Evolutionary conservation across 2,113 vertebrate species (phyloP), one percentile per base, ranked within the genome.

Genomic region (Osmerus mordax): DNA sequence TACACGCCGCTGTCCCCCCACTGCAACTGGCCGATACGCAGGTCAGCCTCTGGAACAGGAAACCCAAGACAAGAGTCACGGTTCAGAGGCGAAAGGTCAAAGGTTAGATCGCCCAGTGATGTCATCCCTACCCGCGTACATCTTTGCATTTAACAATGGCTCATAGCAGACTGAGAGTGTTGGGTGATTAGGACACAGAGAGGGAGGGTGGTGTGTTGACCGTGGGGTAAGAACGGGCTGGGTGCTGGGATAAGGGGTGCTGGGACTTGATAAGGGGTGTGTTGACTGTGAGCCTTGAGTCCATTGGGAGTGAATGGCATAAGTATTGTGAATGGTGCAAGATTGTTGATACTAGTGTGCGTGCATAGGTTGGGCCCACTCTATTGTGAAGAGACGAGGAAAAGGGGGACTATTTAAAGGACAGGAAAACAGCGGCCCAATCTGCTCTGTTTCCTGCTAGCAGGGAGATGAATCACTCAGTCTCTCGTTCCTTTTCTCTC

Each of bases 1-100:
- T 99, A 99, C 16, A 98, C 94, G 0, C 97, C 97, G 6, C 96
- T 98, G 92, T 99, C 97, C 11, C 97, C 97, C 97, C 97, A 99
- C 91, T 95, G 91, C 81, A 99, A 72, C 82, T 96, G 94, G 61
- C 96, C 95, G 47, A 99, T 97, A 29, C 95, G 93, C 78, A 99
- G 92, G 78, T 98, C 96, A 21, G 95, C 97, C 87, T 95, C 97
- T 99, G 87, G 73, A 66, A 66, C 64, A 73, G 62, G 12, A 41
- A 76, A 67, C 62, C 36, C 63, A 36, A 58, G 36, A 69, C 53
- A 70, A 75, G 12, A 15, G 58, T 6, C 16, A 54, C 3, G 21
- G 53, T 29, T 51, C 23, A 70, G n/a, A 77, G 62, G 59, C n/a
- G 66, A 64, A 52, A 36, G 12, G 32, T 58, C 29, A n/a, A 3